A percentile compares a stretch with the other conserved stretches of the same genome.
phyloP scores from a whole-genome alignment of 1,140 invertebrate genomes.

The Pseudachorutes palmiensis region DNA sequence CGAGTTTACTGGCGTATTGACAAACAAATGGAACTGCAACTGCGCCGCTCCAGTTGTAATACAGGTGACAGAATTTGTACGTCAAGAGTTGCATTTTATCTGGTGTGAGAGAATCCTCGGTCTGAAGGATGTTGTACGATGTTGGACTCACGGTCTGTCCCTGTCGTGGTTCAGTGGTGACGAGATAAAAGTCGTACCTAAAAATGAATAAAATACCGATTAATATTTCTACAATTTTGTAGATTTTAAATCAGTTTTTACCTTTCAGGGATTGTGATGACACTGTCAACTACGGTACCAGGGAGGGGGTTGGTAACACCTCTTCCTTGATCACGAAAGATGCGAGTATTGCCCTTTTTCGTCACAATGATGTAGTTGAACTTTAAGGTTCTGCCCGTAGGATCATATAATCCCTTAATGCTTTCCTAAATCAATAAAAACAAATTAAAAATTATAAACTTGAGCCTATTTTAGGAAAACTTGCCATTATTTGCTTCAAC shows the following conservation, averaged over 20 bases:
- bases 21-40: constrained; percentile 71
- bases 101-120: constrained; percentile 50
- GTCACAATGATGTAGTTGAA: constrained; percentile 50
- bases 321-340: constrained; percentile 39
- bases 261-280: constrained; percentile 57
- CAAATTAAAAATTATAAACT: not conserved
- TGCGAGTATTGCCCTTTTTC: constrained; percentile 51
- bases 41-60: constrained; percentile 64
- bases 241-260: no score
- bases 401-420: constrained; percentile 13
- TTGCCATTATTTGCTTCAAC: constrained; percentile 35
- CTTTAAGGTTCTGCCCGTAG: constrained; percentile 16
- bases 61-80: constrained; percentile 73
- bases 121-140: constrained; percentile 65
- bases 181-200: constrained; percentile 72
- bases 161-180: constrained; percentile 64
- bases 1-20: constrained; percentile 77
- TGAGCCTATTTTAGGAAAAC: not conserved
- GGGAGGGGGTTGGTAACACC: constrained; percentile 48
- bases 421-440: constrained; percentile 4
- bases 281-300: constrained; percentile 52
- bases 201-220: no score
- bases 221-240: no score
- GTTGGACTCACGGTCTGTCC: constrained; percentile 69
- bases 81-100: constrained; percentile 64